Evolutionary conservation across 2,113 vertebrate genomes (phyloP).

Genomic region (Fregata magnificens): DNA sequence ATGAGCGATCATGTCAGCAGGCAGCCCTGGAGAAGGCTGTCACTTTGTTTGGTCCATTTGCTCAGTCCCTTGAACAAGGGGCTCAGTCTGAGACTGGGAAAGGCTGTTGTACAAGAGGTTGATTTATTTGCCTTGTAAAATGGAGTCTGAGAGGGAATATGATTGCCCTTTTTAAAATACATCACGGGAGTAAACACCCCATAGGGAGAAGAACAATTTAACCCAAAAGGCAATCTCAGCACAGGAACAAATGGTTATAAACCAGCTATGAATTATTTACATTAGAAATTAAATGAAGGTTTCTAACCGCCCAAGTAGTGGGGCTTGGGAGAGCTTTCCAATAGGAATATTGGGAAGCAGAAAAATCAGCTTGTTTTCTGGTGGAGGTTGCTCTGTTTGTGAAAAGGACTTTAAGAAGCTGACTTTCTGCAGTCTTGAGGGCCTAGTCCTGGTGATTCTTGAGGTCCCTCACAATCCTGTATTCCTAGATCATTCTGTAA

Average conservation of each 20-base stretch:
- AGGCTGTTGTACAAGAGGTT: not conserved
- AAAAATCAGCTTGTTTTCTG: not conserved
- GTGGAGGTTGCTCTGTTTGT: not conserved
- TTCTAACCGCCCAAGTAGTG: not conserved
- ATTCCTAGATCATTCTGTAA: not conserved
- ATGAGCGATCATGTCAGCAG: accelerated
- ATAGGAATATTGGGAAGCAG: not conserved
- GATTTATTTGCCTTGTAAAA: conserved; percentile 42
- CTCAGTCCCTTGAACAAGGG: not conserved
- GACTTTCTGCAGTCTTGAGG: not conserved
- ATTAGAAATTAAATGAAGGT: conserved; percentile 4
- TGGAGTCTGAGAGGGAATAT: not conserved
- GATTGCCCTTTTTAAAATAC: conserved; percentile 49
- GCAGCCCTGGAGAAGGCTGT: not conserved
- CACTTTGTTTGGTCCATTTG: not conserved
- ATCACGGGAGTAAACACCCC: not conserved
- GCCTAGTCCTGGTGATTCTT: not conserved
- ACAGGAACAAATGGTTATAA: conserved; percentile 31
- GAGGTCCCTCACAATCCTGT: not conserved
- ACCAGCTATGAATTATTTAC: conserved; percentile 48
- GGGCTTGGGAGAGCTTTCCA: not conserved
- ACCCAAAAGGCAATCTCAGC: conserved; percentile 40
- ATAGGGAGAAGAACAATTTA: conserved; percentile 24
- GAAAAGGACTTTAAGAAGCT: not conserved
- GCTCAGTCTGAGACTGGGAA: not conserved